Base-by-base conservation (phyloP, 2,888 invertebrate genomes). In the Macrophya annulata region DNA sequence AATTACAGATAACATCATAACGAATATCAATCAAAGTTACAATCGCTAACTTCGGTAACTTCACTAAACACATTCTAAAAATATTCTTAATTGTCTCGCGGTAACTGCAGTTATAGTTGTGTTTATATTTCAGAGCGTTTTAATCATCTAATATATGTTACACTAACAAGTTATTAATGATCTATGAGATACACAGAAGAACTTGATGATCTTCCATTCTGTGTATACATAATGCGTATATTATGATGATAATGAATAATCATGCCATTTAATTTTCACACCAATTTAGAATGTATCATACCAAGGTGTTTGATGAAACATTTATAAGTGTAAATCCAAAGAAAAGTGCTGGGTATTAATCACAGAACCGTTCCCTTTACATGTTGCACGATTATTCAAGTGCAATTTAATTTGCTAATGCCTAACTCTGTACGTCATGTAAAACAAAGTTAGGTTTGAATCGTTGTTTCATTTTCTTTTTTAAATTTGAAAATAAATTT, bases 261-360 rank as follows among this genome's bases (percentile, higher is more conserved):
- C 45, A 45, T 48, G 25, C 45, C 21, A 21, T 74, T 45, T 0
- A 25, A 25, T 74, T 21, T 74, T 25, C 21, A 25, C 25, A 21
- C 40, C 17, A 25, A 45, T 12, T 77, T 55, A 17, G 21, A 31
- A 55, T 55, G 9, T 37, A 48, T 31, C 15, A 74, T 45, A 74
- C 21, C 74, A 43, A 45, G 45, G 45, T 45, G 74, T 74, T 45
- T 37, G n/a, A 4, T 15, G 12, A 25, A 77, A 8, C 55, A 17
- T 55, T 17, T 55, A 10, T 17, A 31, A 17, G 37, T 77, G 77
- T 79, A 55, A 81, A 51, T 81, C 43, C 8, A 25, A 43, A 62
- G 43, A 62, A 62, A 62, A 81, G 59, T 43, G 40, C 40, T 62
- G 81, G 62, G 8, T 59, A 62, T 62, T 81, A 59, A 43, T 62